These are phyloP conservation scores for Chrysogorgia sp. DNA, from an alignment of 92 coral and sea anemone species.

Conservation along the genomic window DNA sequence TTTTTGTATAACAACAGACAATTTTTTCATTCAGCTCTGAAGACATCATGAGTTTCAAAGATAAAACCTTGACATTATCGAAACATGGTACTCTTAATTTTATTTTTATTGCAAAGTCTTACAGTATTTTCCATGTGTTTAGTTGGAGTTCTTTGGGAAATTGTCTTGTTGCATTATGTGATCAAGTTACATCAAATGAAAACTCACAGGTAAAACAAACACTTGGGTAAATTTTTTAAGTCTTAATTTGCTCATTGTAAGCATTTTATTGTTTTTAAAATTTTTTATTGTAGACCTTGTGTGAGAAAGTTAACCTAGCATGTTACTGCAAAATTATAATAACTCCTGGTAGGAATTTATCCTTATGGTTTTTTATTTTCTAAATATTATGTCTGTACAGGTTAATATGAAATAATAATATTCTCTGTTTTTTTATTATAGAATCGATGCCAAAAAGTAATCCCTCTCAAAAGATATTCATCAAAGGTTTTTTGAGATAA, in stretches of 20 bases:
- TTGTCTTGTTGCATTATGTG: conserved; percentile 84
- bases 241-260: neutral
- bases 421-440: neutral
- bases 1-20: no score
- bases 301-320: conserved; percentile 83
- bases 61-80: no score
- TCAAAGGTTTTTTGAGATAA: conserved; percentile 1
- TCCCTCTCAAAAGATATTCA: conserved; percentile 19
- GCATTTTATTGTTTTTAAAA: neutral
- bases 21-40: no score
- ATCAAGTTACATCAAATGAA: conserved; percentile 85
- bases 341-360: conserved; percentile 74
- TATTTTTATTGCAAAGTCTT: no score
- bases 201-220: conserved; percentile 68
- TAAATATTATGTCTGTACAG: neutral
- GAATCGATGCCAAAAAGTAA: conserved; percentile 8
- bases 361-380: neutral
- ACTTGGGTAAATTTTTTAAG: neutral
- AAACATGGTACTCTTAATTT: no score
- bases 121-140: neutral
- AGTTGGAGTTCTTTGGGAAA: conserved; percentile 97
- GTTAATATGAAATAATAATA: neutral
- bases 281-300: conserved; percentile 68
- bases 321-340: conserved; percentile 92
- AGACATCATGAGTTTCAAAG: no score